These are phyloP conservation scores for Lophotriccus pileatus DNA, from an alignment of 2,797 vertebrate genomes.

Conservation along the genomic window DNA sequence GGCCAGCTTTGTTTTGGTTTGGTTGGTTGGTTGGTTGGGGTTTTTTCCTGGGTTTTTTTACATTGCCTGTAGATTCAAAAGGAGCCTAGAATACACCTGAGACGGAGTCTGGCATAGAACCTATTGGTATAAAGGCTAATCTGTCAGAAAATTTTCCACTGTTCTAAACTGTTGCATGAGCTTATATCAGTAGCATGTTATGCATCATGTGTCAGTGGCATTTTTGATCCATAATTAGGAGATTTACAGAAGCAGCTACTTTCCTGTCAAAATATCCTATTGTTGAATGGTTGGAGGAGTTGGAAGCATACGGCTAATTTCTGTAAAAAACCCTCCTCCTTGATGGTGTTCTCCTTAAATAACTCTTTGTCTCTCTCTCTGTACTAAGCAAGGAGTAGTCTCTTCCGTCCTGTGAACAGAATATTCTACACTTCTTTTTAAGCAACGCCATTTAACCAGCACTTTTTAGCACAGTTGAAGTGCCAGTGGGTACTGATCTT, in stretches of 20 bases:
- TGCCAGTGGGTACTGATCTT: accelerated
- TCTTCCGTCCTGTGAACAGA: background rate
- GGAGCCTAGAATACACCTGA: background rate
- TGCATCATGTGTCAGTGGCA: background rate
- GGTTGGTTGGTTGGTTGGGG: background rate
- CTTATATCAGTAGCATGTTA: background rate
- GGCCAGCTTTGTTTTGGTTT: background rate
- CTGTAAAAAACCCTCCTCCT: background rate
- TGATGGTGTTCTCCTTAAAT: background rate
- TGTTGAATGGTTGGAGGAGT: background rate
- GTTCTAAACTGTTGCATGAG: background rate
- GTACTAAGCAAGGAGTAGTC: background rate
- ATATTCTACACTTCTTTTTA: background rate
- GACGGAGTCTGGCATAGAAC: background rate
- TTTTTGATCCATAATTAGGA: background rate
- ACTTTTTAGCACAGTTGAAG: background rate
- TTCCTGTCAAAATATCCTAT: constrained; percentile 4
- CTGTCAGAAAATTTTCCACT: background rate
- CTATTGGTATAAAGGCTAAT: background rate
- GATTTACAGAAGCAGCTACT: background rate
- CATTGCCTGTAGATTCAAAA: background rate
- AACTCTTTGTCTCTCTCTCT: background rate
- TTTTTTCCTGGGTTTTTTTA: background rate
- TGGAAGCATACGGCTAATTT: background rate
- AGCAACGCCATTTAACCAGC: background rate